Percentiles rank a stretch among this genome's conserved stretches.
These are phyloP conservation scores for Momotus momota DNA, from an alignment of 2,797 vertebrate genomes.

Conservation along the genomic window DNA sequence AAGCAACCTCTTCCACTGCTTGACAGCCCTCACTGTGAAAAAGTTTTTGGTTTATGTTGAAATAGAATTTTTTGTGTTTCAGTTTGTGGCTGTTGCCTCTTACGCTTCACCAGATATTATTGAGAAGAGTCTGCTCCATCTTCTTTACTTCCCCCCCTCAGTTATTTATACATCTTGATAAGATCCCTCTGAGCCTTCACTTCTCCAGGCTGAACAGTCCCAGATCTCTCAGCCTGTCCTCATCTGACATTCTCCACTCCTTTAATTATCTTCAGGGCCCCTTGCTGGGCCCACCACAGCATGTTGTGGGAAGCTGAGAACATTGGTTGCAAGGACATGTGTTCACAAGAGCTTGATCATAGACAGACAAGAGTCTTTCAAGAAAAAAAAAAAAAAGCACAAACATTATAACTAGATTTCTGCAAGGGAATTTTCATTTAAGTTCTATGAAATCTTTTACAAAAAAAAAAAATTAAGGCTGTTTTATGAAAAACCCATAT, in stretches of 20 bases:
- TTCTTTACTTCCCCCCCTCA: neutral
- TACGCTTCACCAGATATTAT: neutral
- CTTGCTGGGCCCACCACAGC: neutral
- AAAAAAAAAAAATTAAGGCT: neutral
- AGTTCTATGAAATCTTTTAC: neutral
- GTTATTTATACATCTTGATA: neutral
- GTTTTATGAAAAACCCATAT: neutral
- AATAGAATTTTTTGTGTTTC: neutral
- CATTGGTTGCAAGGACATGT: neutral
- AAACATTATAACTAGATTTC: neutral
- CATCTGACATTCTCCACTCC: neutral
- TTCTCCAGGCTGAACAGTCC: neutral
- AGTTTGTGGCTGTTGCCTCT: neutral
- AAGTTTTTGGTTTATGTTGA: neutral
- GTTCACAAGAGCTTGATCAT: neutral
- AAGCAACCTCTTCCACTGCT: neutral
- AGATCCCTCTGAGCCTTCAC: neutral
- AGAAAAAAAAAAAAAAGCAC: neutral
- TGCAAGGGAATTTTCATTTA: neutral
- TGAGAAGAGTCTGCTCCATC: neutral
- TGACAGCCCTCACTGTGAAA: neutral
- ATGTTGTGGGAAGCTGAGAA: neutral
- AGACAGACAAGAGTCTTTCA: neutral
- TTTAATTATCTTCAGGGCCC: neutral
- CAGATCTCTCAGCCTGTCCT: neutral